These are phyloP conservation scores for Argya squamiceps DNA, from an alignment of 2,797 vertebrate genomes.

Conservation along the genomic window DNA sequence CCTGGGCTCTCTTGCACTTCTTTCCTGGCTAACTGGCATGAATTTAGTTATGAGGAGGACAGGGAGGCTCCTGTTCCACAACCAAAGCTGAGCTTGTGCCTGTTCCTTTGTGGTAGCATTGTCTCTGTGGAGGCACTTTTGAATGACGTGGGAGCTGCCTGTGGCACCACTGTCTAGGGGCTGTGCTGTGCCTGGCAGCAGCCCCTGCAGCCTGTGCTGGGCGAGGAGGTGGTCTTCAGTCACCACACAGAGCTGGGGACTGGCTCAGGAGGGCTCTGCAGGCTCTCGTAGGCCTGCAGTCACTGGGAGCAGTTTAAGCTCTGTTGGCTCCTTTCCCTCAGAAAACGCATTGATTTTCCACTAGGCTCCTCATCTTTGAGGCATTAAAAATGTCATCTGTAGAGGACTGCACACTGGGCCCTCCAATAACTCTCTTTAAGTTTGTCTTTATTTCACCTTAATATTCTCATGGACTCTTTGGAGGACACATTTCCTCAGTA, in stretches of 20 bases:
- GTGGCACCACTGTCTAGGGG: fast-evolving
- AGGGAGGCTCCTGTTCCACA: background rate
- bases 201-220: background rate
- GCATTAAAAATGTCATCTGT: background rate
- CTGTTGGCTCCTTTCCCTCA: slow-evolving; percentile 10
- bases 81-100: background rate
- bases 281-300: background rate
- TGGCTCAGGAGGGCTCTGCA: background rate
- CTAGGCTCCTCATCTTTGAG: background rate
- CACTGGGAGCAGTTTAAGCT: background rate
- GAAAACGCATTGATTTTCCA: slow-evolving; percentile 24
- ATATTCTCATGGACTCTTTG: background rate
- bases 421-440: background rate
- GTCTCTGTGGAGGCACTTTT: background rate
- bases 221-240: background rate
- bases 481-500: background rate
- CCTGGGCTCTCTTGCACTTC: background rate
- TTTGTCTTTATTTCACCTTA: background rate
- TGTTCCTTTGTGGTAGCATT: background rate
- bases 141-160: background rate
- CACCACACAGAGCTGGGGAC: background rate
- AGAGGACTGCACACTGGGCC: background rate
- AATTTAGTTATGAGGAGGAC: background rate
- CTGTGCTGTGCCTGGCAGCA: background rate
- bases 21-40: background rate